These are phyloP conservation scores for Nephila pilipes DNA, from an alignment of 1,140 invertebrate species.

Conservation along the genomic window DNA sequence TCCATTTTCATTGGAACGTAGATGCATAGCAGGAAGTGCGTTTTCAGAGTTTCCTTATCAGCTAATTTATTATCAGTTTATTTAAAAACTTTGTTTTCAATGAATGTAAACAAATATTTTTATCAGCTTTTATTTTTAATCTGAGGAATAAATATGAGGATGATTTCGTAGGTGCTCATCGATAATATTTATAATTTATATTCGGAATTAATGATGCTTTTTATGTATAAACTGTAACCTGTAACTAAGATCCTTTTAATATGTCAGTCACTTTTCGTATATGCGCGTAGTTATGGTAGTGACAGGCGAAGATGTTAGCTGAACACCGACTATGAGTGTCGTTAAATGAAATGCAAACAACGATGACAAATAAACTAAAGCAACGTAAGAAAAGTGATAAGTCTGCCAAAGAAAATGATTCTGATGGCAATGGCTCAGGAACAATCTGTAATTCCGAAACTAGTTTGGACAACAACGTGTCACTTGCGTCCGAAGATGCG, in stretches of 20 bases:
- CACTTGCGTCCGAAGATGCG: background rate
- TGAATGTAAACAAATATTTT: background rate
- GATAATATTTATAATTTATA: background rate
- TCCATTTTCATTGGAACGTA: too few relatives aligned
- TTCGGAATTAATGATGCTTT: too few relatives aligned
- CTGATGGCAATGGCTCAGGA: background rate
- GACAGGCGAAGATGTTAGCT: background rate
- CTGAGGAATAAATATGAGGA: background rate
- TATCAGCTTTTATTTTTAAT: background rate
- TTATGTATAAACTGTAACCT: background rate
- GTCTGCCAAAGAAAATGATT: background rate
- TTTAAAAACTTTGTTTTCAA: background rate
- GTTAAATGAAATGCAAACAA: background rate
- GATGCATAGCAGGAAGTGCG: too few relatives aligned
- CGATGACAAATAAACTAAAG: conserved; percentile 59
- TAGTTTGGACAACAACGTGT: conserved; percentile 54
- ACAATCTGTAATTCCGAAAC: background rate
- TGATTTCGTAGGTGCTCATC: background rate
- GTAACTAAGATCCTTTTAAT: background rate
- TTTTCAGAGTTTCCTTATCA: background rate
- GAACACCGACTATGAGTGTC: background rate
- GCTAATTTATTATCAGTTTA: background rate
- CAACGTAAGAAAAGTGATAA: conserved; percentile 43
- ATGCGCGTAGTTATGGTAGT: background rate
- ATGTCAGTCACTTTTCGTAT: background rate